Evolutionary conservation across 2,113 vertebrate species (phyloP).

Genomic region (Vombatus ursinus): DNA sequence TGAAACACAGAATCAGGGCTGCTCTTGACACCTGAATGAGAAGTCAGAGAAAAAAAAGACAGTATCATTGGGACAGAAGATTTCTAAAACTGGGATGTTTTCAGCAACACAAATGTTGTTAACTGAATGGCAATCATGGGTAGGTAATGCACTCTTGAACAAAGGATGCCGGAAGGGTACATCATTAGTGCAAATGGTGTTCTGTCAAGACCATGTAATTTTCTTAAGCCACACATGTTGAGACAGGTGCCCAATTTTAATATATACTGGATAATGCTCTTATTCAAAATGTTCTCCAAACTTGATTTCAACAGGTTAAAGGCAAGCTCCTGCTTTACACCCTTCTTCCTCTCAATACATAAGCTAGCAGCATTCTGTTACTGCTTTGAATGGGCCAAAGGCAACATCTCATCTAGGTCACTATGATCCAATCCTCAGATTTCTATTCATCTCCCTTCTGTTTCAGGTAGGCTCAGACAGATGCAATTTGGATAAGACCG

Average conservation of each 20-base stretch:
- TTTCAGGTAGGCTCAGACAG: neutral
- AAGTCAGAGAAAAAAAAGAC: neutral
- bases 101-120: neutral
- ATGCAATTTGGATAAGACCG: neutral
- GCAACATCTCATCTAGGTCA: neutral
- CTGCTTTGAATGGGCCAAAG: neutral
- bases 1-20: neutral
- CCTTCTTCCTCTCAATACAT: neutral
- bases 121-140: neutral
- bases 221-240: neutral
- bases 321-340: neutral
- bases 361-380: neutral
- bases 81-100: conserved; percentile 19
- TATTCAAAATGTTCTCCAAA: neutral
- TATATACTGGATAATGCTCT: neutral
- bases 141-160: neutral
- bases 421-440: neutral
- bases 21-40: neutral
- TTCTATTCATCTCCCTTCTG: neutral
- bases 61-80: neutral
- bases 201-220: neutral
- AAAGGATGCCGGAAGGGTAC: neutral
- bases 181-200: neutral
- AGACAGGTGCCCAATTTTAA: neutral
- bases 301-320: neutral